Percentiles rank a stretch among this genome's conserved stretches.
These are phyloP conservation scores for Antrozous pallidus DNA, from an alignment of 2,797 vertebrate genomes.

Conservation along the genomic window DNA sequence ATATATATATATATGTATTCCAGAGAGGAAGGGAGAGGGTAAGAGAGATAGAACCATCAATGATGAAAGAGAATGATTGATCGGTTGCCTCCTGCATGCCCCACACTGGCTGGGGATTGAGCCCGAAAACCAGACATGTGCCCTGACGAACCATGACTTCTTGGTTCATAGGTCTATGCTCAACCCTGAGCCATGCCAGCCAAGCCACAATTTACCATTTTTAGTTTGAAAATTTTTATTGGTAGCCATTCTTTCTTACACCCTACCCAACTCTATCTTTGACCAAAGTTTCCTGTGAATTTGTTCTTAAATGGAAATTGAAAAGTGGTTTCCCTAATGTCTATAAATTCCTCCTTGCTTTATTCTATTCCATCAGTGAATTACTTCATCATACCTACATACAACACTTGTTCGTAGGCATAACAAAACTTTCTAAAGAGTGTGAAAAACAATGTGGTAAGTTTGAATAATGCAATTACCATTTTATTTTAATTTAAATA, in stretches of 20 bases:
- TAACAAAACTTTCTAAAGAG: not conserved
- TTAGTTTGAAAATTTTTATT: conserved; percentile 12
- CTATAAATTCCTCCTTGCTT: not conserved
- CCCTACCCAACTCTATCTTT: not conserved
- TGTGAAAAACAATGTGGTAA: not conserved
- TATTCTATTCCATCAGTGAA: not conserved
- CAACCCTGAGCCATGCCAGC: too few relatives aligned
- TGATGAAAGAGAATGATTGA: too few relatives aligned
- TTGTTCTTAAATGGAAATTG: not conserved
- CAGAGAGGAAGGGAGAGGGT: too few relatives aligned
- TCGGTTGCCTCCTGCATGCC: too few relatives aligned
- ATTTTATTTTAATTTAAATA: not conserved
- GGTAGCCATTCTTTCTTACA: not conserved
- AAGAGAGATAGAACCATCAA: too few relatives aligned
- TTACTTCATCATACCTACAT: not conserved
- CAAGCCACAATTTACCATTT: not conserved
- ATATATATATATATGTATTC: too few relatives aligned
- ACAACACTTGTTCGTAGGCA: not conserved
- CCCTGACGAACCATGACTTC: too few relatives aligned
- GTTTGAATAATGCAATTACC: not conserved
- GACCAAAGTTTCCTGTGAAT: not conserved
- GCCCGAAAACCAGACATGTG: too few relatives aligned
- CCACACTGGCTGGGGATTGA: too few relatives aligned
- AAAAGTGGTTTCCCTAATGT: not conserved
- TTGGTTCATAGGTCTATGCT: too few relatives aligned